Evolutionary conservation across 2,888 invertebrate genomes (phyloP).

Genomic region (Calameuta pallipes): DNA sequence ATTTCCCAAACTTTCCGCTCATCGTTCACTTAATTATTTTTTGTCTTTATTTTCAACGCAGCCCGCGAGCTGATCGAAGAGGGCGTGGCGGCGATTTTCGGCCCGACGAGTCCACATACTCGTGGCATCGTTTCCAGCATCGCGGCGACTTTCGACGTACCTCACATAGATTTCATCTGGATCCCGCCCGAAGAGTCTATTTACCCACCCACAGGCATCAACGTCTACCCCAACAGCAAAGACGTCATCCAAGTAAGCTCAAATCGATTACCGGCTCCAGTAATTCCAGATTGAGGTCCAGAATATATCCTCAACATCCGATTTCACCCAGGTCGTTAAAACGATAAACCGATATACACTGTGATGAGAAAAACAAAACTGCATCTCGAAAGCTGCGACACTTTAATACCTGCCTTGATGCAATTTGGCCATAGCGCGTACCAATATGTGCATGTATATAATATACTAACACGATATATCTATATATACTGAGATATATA

Average conservation of each 20-base stretch:
- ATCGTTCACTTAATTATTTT: not conserved
- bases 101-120: conserved; percentile 87
- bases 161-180: conserved; percentile 85
- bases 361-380: not conserved
- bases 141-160: conserved; percentile 84
- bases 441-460: not conserved
- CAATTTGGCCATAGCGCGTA: not conserved
- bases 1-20: not conserved
- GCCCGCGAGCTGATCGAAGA: conserved; percentile 87
- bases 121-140: conserved; percentile 88
- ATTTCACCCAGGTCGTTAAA: not conserved
- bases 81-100: conserved; percentile 93
- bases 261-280: not conserved
- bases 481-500: not conserved
- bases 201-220: conserved; percentile 70
- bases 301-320: not conserved
- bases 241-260: conserved; percentile 42
- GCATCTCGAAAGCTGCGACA: not conserved
- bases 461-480: not conserved
- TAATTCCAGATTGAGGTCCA: not conserved
- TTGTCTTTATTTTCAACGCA: conserved; percentile 59
- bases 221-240: conserved; percentile 74
- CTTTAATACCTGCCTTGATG: not conserved
- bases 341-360: not conserved
- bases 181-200: conserved; percentile 71